phyloP scores from a whole-genome alignment of 2,797 vertebrate genomes.

The Pseudocheirus occidentalis region DNA sequence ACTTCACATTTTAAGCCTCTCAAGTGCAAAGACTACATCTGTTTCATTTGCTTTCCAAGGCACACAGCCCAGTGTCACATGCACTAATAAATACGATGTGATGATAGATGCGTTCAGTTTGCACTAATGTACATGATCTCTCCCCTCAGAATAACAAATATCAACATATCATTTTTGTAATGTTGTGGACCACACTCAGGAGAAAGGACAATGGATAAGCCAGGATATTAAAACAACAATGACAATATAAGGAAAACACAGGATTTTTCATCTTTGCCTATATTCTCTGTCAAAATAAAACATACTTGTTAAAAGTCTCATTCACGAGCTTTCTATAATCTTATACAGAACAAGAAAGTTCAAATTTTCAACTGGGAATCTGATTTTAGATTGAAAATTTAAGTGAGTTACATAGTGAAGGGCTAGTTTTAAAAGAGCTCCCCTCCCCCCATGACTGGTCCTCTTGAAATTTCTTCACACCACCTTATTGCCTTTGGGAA shows the following conservation, averaged over 20 bases:
- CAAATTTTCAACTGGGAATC: not conserved
- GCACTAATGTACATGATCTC: slow-evolving; percentile 58
- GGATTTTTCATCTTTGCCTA: not conserved
- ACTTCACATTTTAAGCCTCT: slow-evolving; percentile 18
- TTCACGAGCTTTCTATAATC: not conserved
- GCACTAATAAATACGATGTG: not conserved
- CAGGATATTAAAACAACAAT: slow-evolving; percentile 55
- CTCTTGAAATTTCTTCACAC: slow-evolving; percentile 43
- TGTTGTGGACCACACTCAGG: slow-evolving; percentile 21
- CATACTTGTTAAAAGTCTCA: slow-evolving; percentile 15
- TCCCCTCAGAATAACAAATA: slow-evolving; percentile 61
- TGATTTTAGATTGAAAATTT: slow-evolving; percentile 17
- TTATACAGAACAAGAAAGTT: not conserved
- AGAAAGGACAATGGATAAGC: slow-evolving; percentile 48
- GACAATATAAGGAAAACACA: not conserved
- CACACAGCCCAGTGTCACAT: not conserved
- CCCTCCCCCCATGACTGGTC: slow-evolving; percentile 11
- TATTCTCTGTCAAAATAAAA: slow-evolving; percentile 29
- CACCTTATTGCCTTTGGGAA: slow-evolving; percentile 57
- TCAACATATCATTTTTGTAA: slow-evolving; percentile 52
- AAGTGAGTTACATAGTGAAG: slow-evolving; percentile 15
- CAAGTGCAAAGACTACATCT: not conserved
- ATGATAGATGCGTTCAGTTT: slow-evolving; percentile 48
- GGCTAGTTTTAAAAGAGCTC: slow-evolving; percentile 44
- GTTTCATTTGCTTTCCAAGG: slow-evolving; percentile 50